phyloP scores from a whole-genome alignment of 2,113 vertebrate species.

The Sprattus sprattus region DNA sequence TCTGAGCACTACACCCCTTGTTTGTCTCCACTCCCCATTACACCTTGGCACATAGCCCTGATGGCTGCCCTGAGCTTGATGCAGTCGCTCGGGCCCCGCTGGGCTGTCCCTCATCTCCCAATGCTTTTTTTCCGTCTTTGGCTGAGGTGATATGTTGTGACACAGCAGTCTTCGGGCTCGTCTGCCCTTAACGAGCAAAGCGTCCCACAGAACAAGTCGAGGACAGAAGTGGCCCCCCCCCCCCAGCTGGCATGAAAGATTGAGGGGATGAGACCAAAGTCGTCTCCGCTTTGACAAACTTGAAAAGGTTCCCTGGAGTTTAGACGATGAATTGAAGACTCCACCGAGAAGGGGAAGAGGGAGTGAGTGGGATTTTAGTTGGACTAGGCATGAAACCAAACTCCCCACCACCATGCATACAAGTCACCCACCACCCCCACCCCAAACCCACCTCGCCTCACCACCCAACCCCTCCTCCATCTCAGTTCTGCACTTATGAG shows the following conservation, averaged over 20 bases:
- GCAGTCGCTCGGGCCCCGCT: constrained; percentile 14
- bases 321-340: constrained; percentile 60
- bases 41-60: constrained; percentile 30
- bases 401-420: constrained; percentile 54
- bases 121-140: constrained; percentile 18
- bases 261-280: constrained; percentile 59
- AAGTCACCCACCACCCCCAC: constrained; percentile 61
- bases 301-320: constrained; percentile 69
- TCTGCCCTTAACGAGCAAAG: constrained; percentile 74
- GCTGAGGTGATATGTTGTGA: constrained; percentile 56
- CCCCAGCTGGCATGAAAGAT: constrained; percentile 40
- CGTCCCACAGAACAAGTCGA: constrained; percentile 58
- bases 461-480: constrained; percentile 12
- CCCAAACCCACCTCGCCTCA: neutral
- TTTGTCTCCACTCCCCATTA: constrained; percentile 36
- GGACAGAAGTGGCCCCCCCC: constrained; percentile 61
- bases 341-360: constrained; percentile 44
- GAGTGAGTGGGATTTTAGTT: constrained; percentile 45
- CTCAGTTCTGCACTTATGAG: constrained; percentile 37
- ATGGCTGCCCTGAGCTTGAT: constrained; percentile 38
- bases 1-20: constrained; percentile 34
- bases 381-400: constrained; percentile 58
- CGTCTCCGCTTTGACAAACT: constrained; percentile 67
- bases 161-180: constrained; percentile 60
- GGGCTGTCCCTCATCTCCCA: neutral